Percentiles rank a stretch among this genome's conserved stretches.
Evolutionary conservation across 35 echinoderm and acorn worm genomes (phyloP).

Genomic region (Holothuria glaberrima): DNA sequence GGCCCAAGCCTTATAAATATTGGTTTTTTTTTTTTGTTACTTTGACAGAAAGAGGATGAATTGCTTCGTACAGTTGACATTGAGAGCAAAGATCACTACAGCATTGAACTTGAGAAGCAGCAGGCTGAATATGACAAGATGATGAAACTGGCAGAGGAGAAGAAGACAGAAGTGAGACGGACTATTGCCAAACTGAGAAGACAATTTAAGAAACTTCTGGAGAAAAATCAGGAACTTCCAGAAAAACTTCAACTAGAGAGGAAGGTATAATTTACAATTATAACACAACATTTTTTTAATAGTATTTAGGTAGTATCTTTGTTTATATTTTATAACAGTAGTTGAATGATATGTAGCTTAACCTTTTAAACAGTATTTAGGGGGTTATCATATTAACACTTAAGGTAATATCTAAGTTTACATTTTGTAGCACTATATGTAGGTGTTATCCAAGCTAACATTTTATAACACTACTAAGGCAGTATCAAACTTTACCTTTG

Average conservation of each 20-base stretch:
- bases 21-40: neutral
- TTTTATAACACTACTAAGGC: no score
- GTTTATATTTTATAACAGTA: no score
- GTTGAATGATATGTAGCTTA: no score
- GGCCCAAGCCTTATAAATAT: neutral
- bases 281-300: no score
- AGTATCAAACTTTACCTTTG: no score
- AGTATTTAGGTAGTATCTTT: no score
- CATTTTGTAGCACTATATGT: no score
- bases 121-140: constrained; percentile 97
- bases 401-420: no score
- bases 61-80: constrained; percentile 77
- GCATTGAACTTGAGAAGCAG: constrained; percentile 99
- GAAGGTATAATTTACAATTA: constrained; percentile 59
- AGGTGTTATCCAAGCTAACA: no score
- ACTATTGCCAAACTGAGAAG: constrained; percentile 93
- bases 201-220: constrained; percentile 96
- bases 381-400: no score
- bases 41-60: constrained; percentile 86
- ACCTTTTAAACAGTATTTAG: no score
- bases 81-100: constrained; percentile 94
- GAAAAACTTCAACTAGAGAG: constrained; percentile 90
- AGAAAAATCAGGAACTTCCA: constrained; percentile 84
- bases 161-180: constrained; percentile 83
- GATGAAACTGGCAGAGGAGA: constrained; percentile 93